Base-by-base conservation (phyloP, 2,113 vertebrate species). In the Eira barbara region DNA sequence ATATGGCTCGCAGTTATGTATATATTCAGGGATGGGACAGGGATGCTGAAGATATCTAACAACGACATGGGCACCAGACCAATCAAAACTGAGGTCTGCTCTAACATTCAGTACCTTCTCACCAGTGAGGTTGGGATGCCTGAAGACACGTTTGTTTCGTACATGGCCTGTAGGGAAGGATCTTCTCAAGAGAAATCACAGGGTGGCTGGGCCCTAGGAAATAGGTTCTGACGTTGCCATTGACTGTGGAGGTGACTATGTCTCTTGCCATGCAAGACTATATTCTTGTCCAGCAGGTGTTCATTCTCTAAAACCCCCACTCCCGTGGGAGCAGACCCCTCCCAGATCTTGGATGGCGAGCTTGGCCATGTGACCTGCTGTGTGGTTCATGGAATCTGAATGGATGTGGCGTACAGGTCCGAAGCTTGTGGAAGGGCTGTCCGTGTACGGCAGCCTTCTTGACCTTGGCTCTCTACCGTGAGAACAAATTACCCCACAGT, bases 111-210 rank as follows among this genome's bases (percentile, higher is more conserved):
- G 6, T 7, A 3, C 27, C 49, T n/a, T 52, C 45, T 89, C 3
- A 3, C 27, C 36, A 20, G 15, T 27, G 55, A 67, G 7, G 39
- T 15, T 4, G 13, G 36, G n/a, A 27, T 17, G 8, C 18, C 31
- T 3, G 52, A 39, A 73, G 34, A 55, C 0, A 7, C 0, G 9
- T 23, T 11, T 8, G 52, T 14, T 80, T 83, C 6, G 1, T 21
- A 7, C 12, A 4, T 9, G 79, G 7, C 1, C 11, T 18, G 3
- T 4, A 9, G 0, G 25, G 52, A 79, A 55, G 61, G 5, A 20
- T 31, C 45, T 42, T 81, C 69, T 90, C 78, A 71, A 27, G 59
- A 67, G 29, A 39, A 12, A 39, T 29, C 21, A 7, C 25, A 13
- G 23, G 36, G 23, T n/a, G 21, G 8, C 47, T 45, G 76, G 27